Conservation (phyloP, 2,888 invertebrate species). For the Drosophila fulvimacula region DNA sequence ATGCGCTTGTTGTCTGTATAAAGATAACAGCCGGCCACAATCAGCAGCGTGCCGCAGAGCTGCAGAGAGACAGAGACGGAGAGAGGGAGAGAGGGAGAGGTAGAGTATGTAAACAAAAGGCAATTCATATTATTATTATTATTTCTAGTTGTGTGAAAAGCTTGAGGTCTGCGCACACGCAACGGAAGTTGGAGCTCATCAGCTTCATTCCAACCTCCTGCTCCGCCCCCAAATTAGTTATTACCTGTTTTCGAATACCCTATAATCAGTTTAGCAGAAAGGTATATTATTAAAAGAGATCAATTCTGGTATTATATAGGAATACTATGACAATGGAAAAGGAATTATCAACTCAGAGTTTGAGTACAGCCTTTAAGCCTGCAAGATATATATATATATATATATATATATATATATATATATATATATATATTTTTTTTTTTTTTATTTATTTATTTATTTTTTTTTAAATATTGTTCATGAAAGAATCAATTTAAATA, state of each 20-base stretch:
- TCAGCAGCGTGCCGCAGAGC: conserved; percentile 90
- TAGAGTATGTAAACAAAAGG: background rate
- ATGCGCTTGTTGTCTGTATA: conserved; percentile 90
- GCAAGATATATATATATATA: too few relatives aligned
- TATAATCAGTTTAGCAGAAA: background rate
- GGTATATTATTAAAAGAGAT: too few relatives aligned
- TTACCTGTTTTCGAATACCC: conserved; percentile 29
- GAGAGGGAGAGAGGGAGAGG: background rate
- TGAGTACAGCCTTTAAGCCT: too few relatives aligned
- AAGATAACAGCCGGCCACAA: conserved; percentile 90
- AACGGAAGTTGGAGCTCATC: conserved; percentile 43
- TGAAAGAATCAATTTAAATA: too few relatives aligned
- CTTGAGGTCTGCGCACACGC: conserved; percentile 33
- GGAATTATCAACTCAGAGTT: too few relatives aligned
- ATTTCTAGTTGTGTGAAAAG: conserved; percentile 18
- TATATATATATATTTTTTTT: too few relatives aligned
- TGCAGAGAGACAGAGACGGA: conserved; percentile 76
- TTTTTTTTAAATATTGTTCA: too few relatives aligned
- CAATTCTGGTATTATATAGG: too few relatives aligned
- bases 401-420: too few relatives aligned
- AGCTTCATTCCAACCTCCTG: background rate
- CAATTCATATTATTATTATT: conserved; percentile 3
- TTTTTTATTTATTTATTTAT: too few relatives aligned
- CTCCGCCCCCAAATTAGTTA: background rate
- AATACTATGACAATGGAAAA: too few relatives aligned